Conservation (phyloP, 1,140 invertebrate genomes). For the Melitaea cinxia region DNA sequence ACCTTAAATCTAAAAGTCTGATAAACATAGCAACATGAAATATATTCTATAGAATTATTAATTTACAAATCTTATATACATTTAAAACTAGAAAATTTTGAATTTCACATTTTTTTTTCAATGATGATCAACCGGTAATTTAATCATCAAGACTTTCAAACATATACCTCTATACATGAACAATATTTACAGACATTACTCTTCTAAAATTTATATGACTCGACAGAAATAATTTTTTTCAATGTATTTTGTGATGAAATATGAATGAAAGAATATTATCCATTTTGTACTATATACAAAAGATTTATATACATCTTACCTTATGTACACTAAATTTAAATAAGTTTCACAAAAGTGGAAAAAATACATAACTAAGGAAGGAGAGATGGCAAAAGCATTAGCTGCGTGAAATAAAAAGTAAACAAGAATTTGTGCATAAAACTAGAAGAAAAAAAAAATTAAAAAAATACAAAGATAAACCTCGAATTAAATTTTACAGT, state of each 20-base stretch:
- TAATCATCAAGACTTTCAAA: conserved; percentile 6
- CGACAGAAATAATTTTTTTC: conserved; percentile 18
- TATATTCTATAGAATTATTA: conserved; percentile 28
- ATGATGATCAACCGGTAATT: conserved; percentile 10
- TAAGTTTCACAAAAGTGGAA: conserved; percentile 4
- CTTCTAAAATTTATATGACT: conserved; percentile 4
- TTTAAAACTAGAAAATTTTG: neutral
- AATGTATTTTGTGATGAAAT: conserved; percentile 15
- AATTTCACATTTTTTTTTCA: conserved; percentile 15
- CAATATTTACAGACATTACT: conserved; percentile 36
- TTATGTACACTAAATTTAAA: conserved; percentile 33
- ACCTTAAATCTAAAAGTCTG: conserved; percentile 38
- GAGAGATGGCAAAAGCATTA: conserved; percentile 2
- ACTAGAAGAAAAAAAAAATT: conserved; percentile 19
- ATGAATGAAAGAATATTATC: conserved; percentile 25
- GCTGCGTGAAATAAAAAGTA: neutral
- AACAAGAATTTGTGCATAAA: conserved; percentile 33
- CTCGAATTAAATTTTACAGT: conserved; percentile 1
- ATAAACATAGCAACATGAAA: conserved; percentile 33
- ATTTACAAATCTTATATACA: conserved; percentile 30
- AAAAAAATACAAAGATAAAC: neutral
- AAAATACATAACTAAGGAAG: conserved; percentile 29
- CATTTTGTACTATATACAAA: conserved; percentile 43
- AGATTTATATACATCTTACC: conserved; percentile 40
- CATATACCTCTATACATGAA: conserved; percentile 14